phyloP scores from a whole-genome alignment of 23 tunicate species.

The Pegea sp. region DNA sequence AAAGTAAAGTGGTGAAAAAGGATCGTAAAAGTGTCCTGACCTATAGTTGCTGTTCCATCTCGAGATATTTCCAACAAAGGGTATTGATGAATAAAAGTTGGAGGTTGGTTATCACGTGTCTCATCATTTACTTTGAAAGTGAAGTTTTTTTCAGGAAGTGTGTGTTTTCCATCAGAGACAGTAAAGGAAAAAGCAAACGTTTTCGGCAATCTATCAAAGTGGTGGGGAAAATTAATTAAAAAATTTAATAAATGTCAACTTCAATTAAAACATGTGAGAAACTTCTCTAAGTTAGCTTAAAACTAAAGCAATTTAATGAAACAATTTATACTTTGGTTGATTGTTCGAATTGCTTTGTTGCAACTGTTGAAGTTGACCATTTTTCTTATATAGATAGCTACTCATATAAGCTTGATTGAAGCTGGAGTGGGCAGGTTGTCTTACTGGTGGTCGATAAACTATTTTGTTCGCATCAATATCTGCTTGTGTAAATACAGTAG shows the following conservation, averaged over 20 bases:
- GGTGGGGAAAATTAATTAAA: no score
- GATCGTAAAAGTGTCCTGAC: no score
- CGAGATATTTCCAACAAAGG: conserved; percentile 26
- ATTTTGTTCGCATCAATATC: conserved; percentile 86
- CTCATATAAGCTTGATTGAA: no score
- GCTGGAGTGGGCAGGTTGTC: conserved; percentile 3
- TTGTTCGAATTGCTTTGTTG: no score
- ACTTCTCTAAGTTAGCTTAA: no score
- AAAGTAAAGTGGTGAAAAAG: no score
- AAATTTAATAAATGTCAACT: no score
- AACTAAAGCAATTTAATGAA: no score
- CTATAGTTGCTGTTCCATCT: conserved; percentile 46
- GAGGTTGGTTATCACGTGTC: conserved; percentile 12
- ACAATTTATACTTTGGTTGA: no score
- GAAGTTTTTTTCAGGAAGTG: conserved; percentile 36
- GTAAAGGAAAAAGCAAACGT: conserved; percentile 29
- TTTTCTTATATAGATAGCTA: no score
- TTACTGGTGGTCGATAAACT: conserved; percentile 61
- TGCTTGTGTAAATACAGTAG: conserved; percentile 69
- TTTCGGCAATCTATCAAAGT: background rate
- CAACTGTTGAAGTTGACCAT: no score
- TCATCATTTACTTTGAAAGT: conserved; percentile 9
- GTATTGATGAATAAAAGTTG: conserved; percentile 25
- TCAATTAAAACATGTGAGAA: no score
- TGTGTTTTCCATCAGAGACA: conserved; percentile 75